Percentiles rank a stretch among this genome's conserved stretches.
Evolutionary conservation across 2,113 vertebrate species (phyloP).

Genomic region (Neogale vison): DNA sequence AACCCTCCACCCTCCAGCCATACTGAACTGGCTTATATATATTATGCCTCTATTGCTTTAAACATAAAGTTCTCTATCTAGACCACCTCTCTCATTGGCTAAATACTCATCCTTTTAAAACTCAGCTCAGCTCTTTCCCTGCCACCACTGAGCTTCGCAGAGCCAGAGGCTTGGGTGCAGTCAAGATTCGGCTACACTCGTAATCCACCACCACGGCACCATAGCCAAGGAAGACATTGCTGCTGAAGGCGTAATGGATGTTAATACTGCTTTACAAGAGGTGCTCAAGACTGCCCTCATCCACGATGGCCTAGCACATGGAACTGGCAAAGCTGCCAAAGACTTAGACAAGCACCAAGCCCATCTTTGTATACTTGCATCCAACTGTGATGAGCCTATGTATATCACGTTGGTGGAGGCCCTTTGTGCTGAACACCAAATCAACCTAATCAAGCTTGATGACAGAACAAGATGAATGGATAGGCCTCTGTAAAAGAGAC

Average conservation of each 20-base stretch:
- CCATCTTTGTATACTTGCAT: background rate
- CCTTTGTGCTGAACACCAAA: background rate
- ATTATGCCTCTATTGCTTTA: background rate
- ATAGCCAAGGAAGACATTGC: slow-evolving; percentile 98
- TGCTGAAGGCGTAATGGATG: slow-evolving; percentile 99
- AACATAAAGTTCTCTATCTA: background rate
- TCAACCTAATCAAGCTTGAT: background rate
- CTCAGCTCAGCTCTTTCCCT: background rate
- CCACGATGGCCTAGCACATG: slow-evolving; percentile 95
- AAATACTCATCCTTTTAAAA: slow-evolving; percentile 12
- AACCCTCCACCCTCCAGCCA: background rate
- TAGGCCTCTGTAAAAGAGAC: background rate
- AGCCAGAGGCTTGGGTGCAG: slow-evolving; percentile 20
- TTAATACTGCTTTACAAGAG: slow-evolving; percentile 98
- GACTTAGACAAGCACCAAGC: slow-evolving; percentile 95
- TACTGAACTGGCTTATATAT: background rate
- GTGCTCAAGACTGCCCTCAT: slow-evolving; percentile 99
- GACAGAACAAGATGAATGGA: background rate
- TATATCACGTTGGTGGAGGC: background rate
- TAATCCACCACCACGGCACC: slow-evolving; percentile 91
- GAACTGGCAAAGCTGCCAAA: slow-evolving; percentile 97
- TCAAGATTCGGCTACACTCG: slow-evolving; percentile 68
- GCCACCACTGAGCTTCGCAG: background rate
- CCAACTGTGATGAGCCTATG: background rate
- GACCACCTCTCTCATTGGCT: background rate